Evolutionary conservation across 2,797 vertebrate genomes (phyloP).

Genomic region (Poeciliopsis presidionis): DNA sequence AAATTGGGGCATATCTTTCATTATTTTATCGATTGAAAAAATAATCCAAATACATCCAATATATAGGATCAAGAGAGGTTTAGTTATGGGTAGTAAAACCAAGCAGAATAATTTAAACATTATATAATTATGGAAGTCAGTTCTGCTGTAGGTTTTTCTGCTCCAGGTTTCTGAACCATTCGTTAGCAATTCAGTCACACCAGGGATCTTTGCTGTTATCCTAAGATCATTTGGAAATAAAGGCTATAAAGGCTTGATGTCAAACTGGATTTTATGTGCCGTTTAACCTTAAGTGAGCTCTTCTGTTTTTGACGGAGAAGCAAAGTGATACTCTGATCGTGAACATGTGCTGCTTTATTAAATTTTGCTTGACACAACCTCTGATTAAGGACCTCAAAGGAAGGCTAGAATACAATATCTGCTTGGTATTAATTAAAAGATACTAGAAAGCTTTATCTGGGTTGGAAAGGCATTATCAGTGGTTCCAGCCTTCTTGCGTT

Average conservation of each 20-base stretch:
- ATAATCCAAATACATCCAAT: neutral
- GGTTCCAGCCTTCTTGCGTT: neutral
- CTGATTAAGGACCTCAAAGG: conserved; percentile 43
- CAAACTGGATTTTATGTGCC: conserved; percentile 10
- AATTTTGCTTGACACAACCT: conserved; percentile 39
- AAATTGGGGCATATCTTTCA: neutral
- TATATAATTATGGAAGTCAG: neutral
- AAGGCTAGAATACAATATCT: conserved; percentile 42
- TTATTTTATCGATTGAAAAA: neutral
- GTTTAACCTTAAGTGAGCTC: conserved; percentile 16
- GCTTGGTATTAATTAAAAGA: conserved; percentile 61
- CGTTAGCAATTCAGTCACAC: conserved; percentile 27
- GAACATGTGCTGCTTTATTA: conserved; percentile 36
- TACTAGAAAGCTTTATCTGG: conserved; percentile 46
- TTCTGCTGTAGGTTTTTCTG: neutral
- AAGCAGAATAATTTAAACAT: neutral
- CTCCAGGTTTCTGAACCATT: conserved; percentile 12
- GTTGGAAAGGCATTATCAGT: conserved; percentile 48
- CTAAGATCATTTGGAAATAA: conserved; percentile 11
- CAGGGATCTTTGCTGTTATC: conserved; percentile 18
- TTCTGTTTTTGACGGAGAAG: conserved; percentile 1
- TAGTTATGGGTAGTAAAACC: neutral
- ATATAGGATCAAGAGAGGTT: neutral
- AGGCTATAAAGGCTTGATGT: conserved; percentile 7
- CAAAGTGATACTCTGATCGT: conserved; percentile 25